phyloP scores from a whole-genome alignment of 2,888 invertebrate genomes.

The Crematogaster levior region DNA sequence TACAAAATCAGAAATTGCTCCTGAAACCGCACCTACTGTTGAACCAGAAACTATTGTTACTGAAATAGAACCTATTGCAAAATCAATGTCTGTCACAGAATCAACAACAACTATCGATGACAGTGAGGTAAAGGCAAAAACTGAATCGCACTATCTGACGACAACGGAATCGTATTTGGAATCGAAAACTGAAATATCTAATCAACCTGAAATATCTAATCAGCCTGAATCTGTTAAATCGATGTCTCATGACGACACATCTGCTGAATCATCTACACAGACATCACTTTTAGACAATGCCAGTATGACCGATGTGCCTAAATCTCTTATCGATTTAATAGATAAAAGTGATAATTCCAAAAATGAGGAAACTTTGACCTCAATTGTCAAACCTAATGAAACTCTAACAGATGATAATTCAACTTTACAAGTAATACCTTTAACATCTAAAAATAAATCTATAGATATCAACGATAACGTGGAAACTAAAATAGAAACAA shows the following conservation, averaged over 20 bases:
- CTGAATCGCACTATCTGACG: neutral
- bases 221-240: conserved; percentile 71
- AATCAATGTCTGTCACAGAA: conserved; percentile 75
- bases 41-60: conserved; percentile 68
- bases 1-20: conserved; percentile 64
- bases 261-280: neutral
- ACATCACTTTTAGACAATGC: conserved; percentile 6
- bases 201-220: conserved; percentile 49
- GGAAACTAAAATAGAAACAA: conserved; percentile 24
- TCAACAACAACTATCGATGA: conserved; percentile 61
- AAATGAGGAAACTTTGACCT: neutral
- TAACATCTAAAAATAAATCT: conserved; percentile 60
- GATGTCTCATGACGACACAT: conserved; percentile 40
- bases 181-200: conserved; percentile 29
- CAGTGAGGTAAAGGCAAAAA: conserved; percentile 56
- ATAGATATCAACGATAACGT: conserved; percentile 55
- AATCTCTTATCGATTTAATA: conserved; percentile 5
- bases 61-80: conserved; percentile 67
- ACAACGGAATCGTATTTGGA: conserved; percentile 24
- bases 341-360: conserved; percentile 20
- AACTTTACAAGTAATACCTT: conserved; percentile 75
- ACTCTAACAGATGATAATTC: conserved; percentile 53
- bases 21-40: conserved; percentile 75
- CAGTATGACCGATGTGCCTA: neutral
- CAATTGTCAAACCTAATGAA: conserved; percentile 21